Evolutionary conservation across 2,113 vertebrate genomes (phyloP).

Genomic region (Microcebus lehilahytsara): DNA sequence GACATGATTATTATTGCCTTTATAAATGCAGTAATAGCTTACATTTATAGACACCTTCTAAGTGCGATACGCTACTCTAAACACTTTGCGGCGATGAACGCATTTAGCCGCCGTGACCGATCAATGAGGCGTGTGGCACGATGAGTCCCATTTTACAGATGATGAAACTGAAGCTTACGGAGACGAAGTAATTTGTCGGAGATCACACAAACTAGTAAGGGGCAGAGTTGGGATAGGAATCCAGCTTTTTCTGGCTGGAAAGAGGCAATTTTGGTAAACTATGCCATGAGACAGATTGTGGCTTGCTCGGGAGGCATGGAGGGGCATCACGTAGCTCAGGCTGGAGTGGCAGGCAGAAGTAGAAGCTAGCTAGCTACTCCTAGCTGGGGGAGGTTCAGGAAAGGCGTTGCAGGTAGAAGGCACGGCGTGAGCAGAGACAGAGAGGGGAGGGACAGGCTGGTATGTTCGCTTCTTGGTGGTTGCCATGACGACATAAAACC

Average conservation of each 20-base stretch:
- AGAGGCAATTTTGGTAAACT: background rate
- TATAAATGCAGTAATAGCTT: background rate
- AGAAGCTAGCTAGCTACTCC: background rate
- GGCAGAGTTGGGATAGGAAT: background rate
- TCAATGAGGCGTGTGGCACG: background rate
- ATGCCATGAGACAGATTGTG: accelerated
- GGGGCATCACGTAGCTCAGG: too few species aligned
- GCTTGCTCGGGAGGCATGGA: background rate
- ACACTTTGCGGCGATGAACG: background rate
- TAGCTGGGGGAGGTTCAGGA: background rate
- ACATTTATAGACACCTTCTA: background rate
- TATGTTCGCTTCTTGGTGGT: accelerated
- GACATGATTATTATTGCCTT: background rate
- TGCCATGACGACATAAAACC: background rate
- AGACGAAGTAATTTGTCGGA: too few species aligned
- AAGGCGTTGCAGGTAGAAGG: background rate
- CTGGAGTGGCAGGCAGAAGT: background rate
- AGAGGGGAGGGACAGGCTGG: too few species aligned
- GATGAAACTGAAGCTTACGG: background rate
- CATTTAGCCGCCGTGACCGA: accelerated
- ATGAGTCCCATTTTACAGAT: background rate
- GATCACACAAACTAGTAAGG: background rate
- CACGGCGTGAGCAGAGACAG: background rate
- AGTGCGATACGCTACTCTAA: background rate
- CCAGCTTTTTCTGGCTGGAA: background rate